Conservation (phyloP, 2,113 vertebrate genomes). For the Coracopsis vasa region DNA sequence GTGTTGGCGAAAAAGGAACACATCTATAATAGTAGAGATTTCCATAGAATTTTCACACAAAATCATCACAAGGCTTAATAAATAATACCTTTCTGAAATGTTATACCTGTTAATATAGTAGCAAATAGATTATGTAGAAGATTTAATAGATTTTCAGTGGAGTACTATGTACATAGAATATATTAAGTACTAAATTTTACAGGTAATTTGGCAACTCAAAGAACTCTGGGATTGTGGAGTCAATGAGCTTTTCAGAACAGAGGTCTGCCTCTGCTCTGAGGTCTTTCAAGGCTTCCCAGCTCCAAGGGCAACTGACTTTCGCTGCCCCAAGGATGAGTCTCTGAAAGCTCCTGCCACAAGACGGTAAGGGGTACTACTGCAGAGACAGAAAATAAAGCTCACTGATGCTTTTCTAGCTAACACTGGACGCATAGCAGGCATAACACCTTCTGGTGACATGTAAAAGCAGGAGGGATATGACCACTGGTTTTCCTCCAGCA, state of each 20-base stretch:
- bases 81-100: not conserved
- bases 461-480: not conserved
- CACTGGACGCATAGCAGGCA: fast-evolving
- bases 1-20: slow-evolving; percentile 9
- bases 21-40: not conserved
- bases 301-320: not conserved
- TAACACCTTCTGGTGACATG: not conserved
- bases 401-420: not conserved
- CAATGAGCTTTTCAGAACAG: not conserved
- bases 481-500: not conserved
- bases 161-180: not conserved
- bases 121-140: not conserved
- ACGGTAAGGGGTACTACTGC: not conserved
- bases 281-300: not conserved
- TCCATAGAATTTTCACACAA: not conserved
- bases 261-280: not conserved
- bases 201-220: not conserved
- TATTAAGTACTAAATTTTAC: not conserved
- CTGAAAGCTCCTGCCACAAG: not conserved
- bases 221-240: not conserved
- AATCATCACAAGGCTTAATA: not conserved
- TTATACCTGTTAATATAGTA: not conserved
- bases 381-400: not conserved
- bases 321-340: not conserved
- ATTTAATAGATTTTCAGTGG: not conserved